Evolutionary conservation across 2,113 vertebrate species (phyloP).

Genomic region (Triplophysa rosa): DNA sequence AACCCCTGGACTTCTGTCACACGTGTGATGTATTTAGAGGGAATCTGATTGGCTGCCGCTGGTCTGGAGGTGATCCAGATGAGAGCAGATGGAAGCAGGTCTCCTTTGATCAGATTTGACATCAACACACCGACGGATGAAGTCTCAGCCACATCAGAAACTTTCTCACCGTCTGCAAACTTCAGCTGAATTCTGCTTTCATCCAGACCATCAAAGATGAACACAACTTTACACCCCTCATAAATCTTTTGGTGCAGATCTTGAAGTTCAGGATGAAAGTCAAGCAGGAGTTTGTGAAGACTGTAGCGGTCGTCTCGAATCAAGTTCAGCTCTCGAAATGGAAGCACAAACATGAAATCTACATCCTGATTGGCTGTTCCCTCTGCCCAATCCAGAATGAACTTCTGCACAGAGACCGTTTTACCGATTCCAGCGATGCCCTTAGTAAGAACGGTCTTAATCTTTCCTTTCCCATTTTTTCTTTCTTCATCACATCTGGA

Average conservation of each 20-base stretch:
- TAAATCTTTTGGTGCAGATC: neutral
- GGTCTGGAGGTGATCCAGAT: too few relatives aligned
- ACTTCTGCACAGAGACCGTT: too few relatives aligned
- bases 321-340: constrained; percentile 41
- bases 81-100: constrained; percentile 26
- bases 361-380: constrained; percentile 14
- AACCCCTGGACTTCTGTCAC: too few relatives aligned
- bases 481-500: neutral
- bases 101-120: constrained; percentile 18
- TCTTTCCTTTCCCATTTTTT: neutral
- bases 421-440: too few relatives aligned
- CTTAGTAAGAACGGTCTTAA: constrained; percentile 27
- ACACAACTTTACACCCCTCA: constrained; percentile 2
- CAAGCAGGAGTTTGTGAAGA: constrained; percentile 33
- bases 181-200: constrained; percentile 10
- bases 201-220: constrained; percentile 19
- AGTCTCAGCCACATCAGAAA: neutral
- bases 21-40: too few relatives aligned
- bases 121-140: constrained; percentile 28
- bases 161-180: neutral
- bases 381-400: too few relatives aligned
- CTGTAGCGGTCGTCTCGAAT: constrained; percentile 28
- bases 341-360: constrained; percentile 39
- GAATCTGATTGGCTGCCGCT: too few relatives aligned
- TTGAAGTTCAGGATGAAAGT: constrained; percentile 36